phyloP scores from a whole-genome alignment of 2,797 vertebrate species.

The Vespertilio murinus region DNA sequence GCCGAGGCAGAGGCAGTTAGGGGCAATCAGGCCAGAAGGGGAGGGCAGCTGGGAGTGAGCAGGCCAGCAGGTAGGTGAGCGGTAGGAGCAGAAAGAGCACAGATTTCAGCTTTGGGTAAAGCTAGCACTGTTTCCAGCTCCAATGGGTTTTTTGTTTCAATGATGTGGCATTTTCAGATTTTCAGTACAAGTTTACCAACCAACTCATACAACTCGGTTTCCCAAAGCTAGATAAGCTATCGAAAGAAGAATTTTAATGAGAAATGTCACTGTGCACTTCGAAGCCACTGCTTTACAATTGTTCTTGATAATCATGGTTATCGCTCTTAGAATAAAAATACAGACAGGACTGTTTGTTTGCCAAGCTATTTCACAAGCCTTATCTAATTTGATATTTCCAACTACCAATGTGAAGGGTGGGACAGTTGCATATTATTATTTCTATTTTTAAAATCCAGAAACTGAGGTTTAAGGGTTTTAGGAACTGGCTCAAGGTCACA shows the following conservation, averaged over 20 bases:
- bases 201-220: neutral
- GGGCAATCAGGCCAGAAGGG: no score
- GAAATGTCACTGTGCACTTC: neutral
- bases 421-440: neutral
- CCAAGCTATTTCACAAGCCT: neutral
- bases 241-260: neutral
- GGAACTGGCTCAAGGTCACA: neutral
- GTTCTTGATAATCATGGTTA: neutral
- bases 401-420: neutral
- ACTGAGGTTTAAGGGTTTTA: neutral
- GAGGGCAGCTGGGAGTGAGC: no score
- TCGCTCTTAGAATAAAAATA: neutral
- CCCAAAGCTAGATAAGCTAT: neutral
- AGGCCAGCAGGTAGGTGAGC: no score
- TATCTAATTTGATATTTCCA: conserved; percentile 13
- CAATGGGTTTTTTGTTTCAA: neutral
- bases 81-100: neutral
- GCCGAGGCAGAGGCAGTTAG: no score
- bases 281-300: neutral
- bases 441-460: neutral
- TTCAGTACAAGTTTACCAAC: neutral
- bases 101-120: neutral
- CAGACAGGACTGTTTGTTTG: neutral
- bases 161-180: neutral
- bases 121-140: neutral